A percentile compares a stretch with the other conserved stretches of the same genome.
Evolutionary conservation across 2,888 invertebrate genomes (phyloP).

Genomic region (Autographa gamma): DNA sequence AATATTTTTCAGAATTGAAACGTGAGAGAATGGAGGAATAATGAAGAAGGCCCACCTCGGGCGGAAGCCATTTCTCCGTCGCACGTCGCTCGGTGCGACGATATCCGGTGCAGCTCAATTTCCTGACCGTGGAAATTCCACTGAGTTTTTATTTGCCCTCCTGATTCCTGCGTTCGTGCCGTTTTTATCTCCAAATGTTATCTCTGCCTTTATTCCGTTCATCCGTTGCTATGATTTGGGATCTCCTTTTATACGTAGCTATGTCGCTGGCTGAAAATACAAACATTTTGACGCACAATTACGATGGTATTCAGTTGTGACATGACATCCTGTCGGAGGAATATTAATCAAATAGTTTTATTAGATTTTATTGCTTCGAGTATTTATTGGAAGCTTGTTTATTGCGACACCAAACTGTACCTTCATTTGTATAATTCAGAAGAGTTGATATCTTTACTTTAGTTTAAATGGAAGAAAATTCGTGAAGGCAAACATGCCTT

Average conservation of each 20-base stretch:
- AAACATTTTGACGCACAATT: constrained; percentile 34
- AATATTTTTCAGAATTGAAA: constrained; percentile 62
- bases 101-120: constrained; percentile 88
- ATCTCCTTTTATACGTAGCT: constrained; percentile 50
- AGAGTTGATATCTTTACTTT: background rate
- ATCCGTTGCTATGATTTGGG: constrained; percentile 50
- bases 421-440: background rate
- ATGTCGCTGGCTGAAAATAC: constrained; percentile 38
- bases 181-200: constrained; percentile 67
- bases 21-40: constrained; percentile 75
- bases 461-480: background rate
- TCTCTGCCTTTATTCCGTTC: constrained; percentile 52
- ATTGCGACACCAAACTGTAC: background rate
- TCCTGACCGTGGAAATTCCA: constrained; percentile 81
- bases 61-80: constrained; percentile 84
- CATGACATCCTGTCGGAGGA: constrained; percentile 7
- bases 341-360: constrained; percentile 5
- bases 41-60: constrained; percentile 80
- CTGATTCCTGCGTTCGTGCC: constrained; percentile 70
- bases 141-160: constrained; percentile 79
- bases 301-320: constrained; percentile 11
- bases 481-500: constrained; percentile 69
- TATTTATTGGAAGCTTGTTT: background rate
- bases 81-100: constrained; percentile 85
- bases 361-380: background rate